phyloP scores from a whole-genome alignment of 1,140 invertebrate genomes.

The silkworm (Bombyx mori) region DNA sequence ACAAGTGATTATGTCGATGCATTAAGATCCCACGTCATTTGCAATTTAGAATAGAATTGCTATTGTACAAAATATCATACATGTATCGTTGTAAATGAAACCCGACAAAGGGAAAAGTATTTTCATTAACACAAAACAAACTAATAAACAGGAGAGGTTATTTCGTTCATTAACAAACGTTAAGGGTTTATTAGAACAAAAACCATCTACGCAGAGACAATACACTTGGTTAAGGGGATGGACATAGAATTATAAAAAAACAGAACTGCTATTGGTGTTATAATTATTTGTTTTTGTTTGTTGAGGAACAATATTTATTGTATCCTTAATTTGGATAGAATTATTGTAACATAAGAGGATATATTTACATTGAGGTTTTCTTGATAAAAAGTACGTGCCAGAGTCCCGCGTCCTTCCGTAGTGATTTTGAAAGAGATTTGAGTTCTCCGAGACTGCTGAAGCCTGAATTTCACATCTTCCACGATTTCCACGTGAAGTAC shows the following conservation, averaged over 20 bases:
- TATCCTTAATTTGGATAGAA: too few relatives aligned
- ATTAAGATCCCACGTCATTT: too few relatives aligned
- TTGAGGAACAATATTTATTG: too few relatives aligned
- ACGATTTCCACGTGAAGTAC: too few relatives aligned
- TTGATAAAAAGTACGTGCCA: too few relatives aligned
- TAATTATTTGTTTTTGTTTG: too few relatives aligned
- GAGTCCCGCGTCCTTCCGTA: too few relatives aligned
- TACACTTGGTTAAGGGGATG: slow-evolving; percentile 20
- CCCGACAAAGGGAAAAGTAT: slow-evolving; percentile 11
- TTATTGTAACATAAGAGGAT: background rate
- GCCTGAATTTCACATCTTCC: too few relatives aligned
- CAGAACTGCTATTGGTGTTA: slow-evolving; percentile 2
- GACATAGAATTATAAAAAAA: slow-evolving; percentile 31
- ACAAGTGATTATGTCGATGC: too few relatives aligned
- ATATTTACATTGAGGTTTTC: too few relatives aligned
- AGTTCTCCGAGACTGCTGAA: too few relatives aligned
- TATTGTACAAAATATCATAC: slow-evolving; percentile 6
- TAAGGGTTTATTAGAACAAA: slow-evolving; percentile 49
- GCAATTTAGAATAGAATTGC: background rate
- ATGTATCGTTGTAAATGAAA: slow-evolving; percentile 9
- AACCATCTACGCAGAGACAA: slow-evolving; percentile 30
- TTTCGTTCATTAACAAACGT: slow-evolving; percentile 47
- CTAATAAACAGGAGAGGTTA: slow-evolving; percentile 22
- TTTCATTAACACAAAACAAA: slow-evolving; percentile 20
- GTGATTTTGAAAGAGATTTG: too few relatives aligned